Evolutionary conservation across 2,888 invertebrate species (phyloP).

Genomic region (Desoria tigrina): DNA sequence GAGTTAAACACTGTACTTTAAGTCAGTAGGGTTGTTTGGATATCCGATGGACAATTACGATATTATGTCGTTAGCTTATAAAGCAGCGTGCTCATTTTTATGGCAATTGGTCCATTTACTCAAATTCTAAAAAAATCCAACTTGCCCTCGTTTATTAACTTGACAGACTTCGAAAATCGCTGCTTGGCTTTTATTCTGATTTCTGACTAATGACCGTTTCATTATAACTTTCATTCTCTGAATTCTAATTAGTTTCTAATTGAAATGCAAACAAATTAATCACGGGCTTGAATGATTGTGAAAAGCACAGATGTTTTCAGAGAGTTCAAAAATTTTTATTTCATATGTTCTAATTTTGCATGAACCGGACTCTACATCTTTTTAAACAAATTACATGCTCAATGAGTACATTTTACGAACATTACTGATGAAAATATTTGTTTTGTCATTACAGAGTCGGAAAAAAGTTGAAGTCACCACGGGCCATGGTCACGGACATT

Average conservation of each 20-base stretch:
- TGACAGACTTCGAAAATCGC: not conserved
- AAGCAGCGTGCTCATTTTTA: too few species aligned
- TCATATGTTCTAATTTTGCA: too few species aligned
- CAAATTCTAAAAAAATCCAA: not conserved
- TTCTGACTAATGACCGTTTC: conserved; percentile 35
- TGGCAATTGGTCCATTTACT: conserved; percentile 1
- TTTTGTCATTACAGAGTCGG: conserved; percentile 54
- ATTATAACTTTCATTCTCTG: conserved; percentile 26
- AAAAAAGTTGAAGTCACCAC: conserved; percentile 55
- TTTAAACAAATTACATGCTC: too few species aligned
- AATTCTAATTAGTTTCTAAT: conserved; percentile 48
- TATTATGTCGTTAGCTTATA: not conserved
- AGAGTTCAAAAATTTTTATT: too few species aligned
- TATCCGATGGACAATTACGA: conserved; percentile 6
- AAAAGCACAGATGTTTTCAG: too few species aligned
- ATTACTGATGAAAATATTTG: conserved; percentile 22
- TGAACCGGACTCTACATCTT: too few species aligned
- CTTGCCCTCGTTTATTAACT: conserved; percentile 16
- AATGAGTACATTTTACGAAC: conserved; percentile 18
- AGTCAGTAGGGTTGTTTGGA: too few species aligned
- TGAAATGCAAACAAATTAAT: conserved; percentile 51
- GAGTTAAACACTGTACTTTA: too few species aligned
- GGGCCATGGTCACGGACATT: conserved; percentile 53
- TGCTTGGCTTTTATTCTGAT: not conserved
- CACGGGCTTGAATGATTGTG: conserved; percentile 24